Evolutionary conservation across 2,113 vertebrate genomes (phyloP), one percentile per base, ranked within the genome.

Genomic region (Halcyon malimbica): DNA sequence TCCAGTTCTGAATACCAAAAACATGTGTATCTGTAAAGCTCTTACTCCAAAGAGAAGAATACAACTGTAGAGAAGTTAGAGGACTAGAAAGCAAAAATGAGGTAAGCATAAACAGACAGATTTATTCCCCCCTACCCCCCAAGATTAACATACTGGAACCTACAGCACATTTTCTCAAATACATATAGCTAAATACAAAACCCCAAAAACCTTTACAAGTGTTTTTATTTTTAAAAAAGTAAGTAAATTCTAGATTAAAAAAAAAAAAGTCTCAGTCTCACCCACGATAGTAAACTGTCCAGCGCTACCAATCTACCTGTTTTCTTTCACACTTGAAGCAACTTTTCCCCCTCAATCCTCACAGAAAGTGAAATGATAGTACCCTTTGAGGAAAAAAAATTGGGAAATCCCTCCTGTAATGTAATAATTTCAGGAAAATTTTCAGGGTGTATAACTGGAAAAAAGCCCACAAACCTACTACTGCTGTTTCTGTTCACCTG

Each of bases 151-250:
- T 21, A 44, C 24, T 50, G 53, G 24, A 89, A 75, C 7, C 28
- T 63, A 54, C 13, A 80, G 33, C 26, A n/a, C 9, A 31, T 44
- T 75, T 90, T 74, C 51, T 70, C 37, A 13, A 62, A 37, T 46
- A 50, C 19, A 46, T 15, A 75, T 3, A 87, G 56, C 7, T 53
- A 83, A 46, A 31, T 11, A 70, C 7, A 62, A 60, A 31, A 9
- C 9, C 10, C 13, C 1, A 1, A 31, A 84, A 87, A 37, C 3
- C 0, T 63, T 53, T 65, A 21, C 0, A 84, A 35, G 10, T 20
- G 8, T 59, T 76, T 89, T 73, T 64, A 46, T 20, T 51, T 20
- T 51, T 14, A 14, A 51, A 51, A 51, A 51, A 26, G 35, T 35
- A 35, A 80, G 33, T 13, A 57, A 53, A 75, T 10, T 33, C 10